Conservation (phyloP, 2,113 vertebrate genomes). For the Pyrgilauda ruficollis region DNA sequence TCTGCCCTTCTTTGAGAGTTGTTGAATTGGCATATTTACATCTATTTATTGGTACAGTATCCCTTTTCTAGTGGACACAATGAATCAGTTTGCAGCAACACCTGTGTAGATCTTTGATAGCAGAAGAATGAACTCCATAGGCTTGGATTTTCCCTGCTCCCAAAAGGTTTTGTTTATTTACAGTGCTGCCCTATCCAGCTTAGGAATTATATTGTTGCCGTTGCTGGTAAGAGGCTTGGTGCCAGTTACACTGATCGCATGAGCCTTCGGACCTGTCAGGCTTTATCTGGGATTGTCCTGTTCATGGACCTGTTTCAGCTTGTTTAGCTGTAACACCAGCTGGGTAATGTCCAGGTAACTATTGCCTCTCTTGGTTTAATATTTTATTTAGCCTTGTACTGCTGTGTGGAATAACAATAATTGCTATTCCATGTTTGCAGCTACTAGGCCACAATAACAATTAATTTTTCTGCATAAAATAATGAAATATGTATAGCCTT, state of each 20-base stretch:
- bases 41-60: no score
- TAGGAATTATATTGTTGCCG: not conserved
- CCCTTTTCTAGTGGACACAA: not conserved
- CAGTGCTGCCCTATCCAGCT: not conserved
- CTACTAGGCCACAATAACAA: not conserved
- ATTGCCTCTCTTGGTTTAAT: not conserved
- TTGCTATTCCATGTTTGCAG: not conserved
- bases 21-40: not conserved
- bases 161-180: not conserved
- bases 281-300: not conserved
- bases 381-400: not conserved
- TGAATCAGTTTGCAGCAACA: not conserved
- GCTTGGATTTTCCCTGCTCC: not conserved
- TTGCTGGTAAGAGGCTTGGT: not conserved
- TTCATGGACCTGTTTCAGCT: not conserved
- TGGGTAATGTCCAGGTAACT: not conserved
- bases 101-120: not conserved
- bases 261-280: accelerated
- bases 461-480: not conserved
- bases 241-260: accelerated
- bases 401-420: not conserved
- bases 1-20: not conserved
- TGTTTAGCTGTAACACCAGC: not conserved
- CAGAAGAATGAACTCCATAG: not conserved
- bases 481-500: not conserved